Percentiles rank a stretch among this genome's conserved stretches.
phyloP scores from a whole-genome alignment of 2,797 vertebrate species.

The Phoeniculus purpureus region DNA sequence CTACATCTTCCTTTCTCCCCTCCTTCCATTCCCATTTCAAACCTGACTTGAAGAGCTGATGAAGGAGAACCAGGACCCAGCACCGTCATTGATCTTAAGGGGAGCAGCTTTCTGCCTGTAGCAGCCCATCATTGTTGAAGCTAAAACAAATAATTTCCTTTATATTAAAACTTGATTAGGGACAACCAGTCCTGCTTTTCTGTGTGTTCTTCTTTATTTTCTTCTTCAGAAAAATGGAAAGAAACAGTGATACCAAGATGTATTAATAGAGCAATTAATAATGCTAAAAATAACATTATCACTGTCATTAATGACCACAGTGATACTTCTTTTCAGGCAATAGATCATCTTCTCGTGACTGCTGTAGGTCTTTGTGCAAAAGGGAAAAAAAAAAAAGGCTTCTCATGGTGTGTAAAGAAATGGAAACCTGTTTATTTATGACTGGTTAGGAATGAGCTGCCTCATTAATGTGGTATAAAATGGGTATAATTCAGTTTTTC shows the following conservation, averaged over 20 bases:
- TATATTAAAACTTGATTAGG: background rate
- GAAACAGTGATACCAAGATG: background rate
- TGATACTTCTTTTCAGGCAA: background rate
- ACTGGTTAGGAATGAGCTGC: slow-evolving; percentile 58
- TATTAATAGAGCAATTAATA: background rate
- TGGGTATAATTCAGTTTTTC: slow-evolving; percentile 70
- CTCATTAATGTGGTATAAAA: slow-evolving; percentile 69
- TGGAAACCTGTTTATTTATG: slow-evolving; percentile 68
- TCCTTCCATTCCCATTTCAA: background rate
- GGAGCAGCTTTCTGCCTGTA: background rate
- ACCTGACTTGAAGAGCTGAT: slow-evolving; percentile 15
- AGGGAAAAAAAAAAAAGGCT: background rate
- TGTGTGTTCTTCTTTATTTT: background rate
- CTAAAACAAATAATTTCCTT: too few relatives aligned
- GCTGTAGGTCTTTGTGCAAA: background rate
- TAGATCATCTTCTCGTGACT: background rate
- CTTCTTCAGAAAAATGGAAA: background rate
- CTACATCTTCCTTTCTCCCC: slow-evolving; percentile 34
- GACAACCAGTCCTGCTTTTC: background rate
- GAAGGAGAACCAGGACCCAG: background rate
- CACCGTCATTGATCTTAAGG: slow-evolving; percentile 12
- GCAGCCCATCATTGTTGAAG: too few relatives aligned
- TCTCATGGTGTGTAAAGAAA: slow-evolving; percentile 36
- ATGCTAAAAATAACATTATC: background rate
- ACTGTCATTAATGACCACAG: background rate